Evolutionary conservation across 30 jellyfish, hydroid and myxozoan genomes (phyloP), one percentile per base, ranked within the genome.

Genomic region (Aurelia sp.): DNA sequence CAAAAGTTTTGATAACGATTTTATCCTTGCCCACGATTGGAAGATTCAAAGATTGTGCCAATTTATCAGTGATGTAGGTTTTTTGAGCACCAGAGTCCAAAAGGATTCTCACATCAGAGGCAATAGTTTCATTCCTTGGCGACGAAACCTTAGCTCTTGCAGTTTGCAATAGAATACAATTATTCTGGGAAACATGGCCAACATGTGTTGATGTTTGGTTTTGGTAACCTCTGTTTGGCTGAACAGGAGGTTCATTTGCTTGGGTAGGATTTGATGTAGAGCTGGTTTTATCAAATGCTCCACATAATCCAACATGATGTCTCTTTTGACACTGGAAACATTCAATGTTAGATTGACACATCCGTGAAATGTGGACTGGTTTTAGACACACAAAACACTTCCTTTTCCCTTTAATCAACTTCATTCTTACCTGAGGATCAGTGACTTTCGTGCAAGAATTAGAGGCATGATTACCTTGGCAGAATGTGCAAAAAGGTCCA

Each of bases 1-100:
- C 90, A 80, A 80, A 80, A 44, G 82, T 17, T 51, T 80, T 80
- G 3, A 65, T 80, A 27, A 63, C n/a, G 44, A 63, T 24, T 53
- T 40, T 64, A 22, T 44, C 82, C 35, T 51, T 65, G 24, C 90
- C 75, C 18, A 80, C 33, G 17, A 80, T 60, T 5, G 82, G 82
- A 9, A 80, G 24, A 33, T 21, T 59, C 69, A 59, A 58, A 20
- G 67, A 16, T 58, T 58, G 27, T 20, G 21, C 27, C 67, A 65
- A 30, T 17, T 30, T 65, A 16, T 19, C 18, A 13, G 50, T 65
- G 50, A 65, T 65, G 30, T 65, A 65, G 20, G 76, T 65, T 65
- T 30, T 65, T 24, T 65, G 76, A 13, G 76, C 35, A 13, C 76
- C 35, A 15, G 76, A 65, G 30, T 65, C 76, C 8, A 65, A 24